Base-by-base conservation (phyloP, 1,140 invertebrate species). In the Eupeodes corollae region DNA sequence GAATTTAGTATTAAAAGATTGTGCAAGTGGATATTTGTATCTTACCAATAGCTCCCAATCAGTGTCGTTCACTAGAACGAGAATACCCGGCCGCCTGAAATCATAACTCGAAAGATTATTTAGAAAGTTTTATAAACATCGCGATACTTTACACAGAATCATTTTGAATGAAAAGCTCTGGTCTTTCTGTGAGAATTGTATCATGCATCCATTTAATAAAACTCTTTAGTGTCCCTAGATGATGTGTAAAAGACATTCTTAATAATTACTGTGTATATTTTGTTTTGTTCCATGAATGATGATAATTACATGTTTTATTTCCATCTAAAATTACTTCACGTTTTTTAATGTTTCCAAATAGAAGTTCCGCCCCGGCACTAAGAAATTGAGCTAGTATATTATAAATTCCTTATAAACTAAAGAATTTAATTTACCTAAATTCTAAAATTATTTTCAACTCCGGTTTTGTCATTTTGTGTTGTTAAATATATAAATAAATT, bases 21-120 rank as follows among this genome's bases (percentile, higher is more conserved):
- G 41, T 39, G 12, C 14, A 38, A 48, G 8, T 10, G 18, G 18
- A 39, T 14, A 50, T 40, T 19, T 3, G 13, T 39, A 5, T 69
- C 70, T 75, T 74, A 86, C 85, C 61, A 84, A 62, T 19, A 96
- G 68, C 71, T 96, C 91, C 91, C 91, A 97, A 66, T 97, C 92
- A 1, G 82, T 75, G 56, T 95, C 91, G 63, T 97, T 96, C 8
- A 97, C 77, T 3, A 97, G 68, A 5, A 96, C 90, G 32, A 97
- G 70, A 55, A 96, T 95, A 33, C 92, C 92, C 8, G 91, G 91
- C 47, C 91, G 73, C 18, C 89, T 90, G 45, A 61, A 78, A 50
- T 68, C 48, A 53, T 53, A 50, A 48, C 48, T 47, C 10, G 14
- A 48, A 45, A n/a, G 12, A 5, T 31, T 51, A 39, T 13, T 41